A percentile compares a stretch with the other conserved stretches of the same genome.
Evolutionary conservation across 2,888 invertebrate species (phyloP).

Genomic region (Euplagia quadripunctaria): DNA sequence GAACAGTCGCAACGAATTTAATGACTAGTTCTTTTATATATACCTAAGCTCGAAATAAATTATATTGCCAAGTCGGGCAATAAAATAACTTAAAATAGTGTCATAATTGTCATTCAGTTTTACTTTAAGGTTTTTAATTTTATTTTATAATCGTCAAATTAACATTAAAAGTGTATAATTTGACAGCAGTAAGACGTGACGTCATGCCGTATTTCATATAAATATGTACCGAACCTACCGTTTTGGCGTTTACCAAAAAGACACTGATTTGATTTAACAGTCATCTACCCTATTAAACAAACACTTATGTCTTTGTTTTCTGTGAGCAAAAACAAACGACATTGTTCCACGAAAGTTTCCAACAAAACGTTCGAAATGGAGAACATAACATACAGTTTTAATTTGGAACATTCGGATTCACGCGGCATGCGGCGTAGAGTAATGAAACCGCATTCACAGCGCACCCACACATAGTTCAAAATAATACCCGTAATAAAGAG

Average conservation of each 20-base stretch:
- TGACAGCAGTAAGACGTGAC: no score
- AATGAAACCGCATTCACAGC: slow-evolving; percentile 47
- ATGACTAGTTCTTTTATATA: background rate
- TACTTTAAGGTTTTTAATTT: no score
- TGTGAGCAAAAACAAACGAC: background rate
- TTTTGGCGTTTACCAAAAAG: no score
- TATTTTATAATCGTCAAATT: no score
- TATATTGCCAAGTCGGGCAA: no score
- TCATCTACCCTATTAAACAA: background rate
- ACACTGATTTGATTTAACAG: no score
- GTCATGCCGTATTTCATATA: no score
- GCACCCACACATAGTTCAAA: background rate
- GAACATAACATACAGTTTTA: slow-evolving; percentile 33
- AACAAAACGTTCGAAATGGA: slow-evolving; percentile 19
- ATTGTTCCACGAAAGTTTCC: slow-evolving; percentile 11
- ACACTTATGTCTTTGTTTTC: background rate
- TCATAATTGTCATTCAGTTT: no score
- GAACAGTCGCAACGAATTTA: background rate
- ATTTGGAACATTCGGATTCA: slow-evolving; percentile 39
- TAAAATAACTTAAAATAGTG: no score
- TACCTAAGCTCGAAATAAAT: no score
- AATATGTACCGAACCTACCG: no score
- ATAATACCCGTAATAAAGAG: slow-evolving; percentile 26
- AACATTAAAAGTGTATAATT: no score
- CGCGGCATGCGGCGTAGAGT: slow-evolving; percentile 29